A percentile compares a stretch with the other conserved stretches of the same genome.
These are phyloP conservation scores for Odontocerum albicorne DNA, from an alignment of 2,888 invertebrate genomes.

Conservation along the genomic window DNA sequence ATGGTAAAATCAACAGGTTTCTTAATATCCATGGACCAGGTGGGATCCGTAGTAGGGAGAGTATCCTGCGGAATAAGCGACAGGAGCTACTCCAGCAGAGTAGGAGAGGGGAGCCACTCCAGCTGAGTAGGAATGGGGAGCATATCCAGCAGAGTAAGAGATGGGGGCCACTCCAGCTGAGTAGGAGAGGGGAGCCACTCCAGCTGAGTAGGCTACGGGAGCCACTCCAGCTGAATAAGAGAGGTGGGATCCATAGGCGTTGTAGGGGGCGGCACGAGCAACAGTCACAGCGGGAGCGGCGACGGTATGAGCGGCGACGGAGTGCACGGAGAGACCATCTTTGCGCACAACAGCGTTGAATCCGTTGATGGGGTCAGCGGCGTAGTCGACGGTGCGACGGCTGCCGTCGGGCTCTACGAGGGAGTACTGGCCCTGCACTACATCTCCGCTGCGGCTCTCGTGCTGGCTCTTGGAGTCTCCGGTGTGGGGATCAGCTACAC, in stretches of 20 bases:
- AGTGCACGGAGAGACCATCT: constrained; percentile 39
- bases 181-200: constrained; percentile 37
- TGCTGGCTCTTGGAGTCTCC: constrained; percentile 59
- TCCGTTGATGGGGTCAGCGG: constrained; percentile 50
- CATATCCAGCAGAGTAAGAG: constrained; percentile 27
- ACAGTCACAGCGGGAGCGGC: constrained; percentile 15
- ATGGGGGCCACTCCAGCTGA: constrained; percentile 35
- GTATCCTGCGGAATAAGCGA: constrained; percentile 32
- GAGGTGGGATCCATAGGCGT: constrained; percentile 36
- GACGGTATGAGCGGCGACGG: constrained; percentile 26
- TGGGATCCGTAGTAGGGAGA: constrained; percentile 16
- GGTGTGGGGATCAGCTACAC: constrained; percentile 57
- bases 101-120: too few relatives aligned
- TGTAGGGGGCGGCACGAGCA: constrained; percentile 12
- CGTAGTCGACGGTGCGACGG: constrained; percentile 57
- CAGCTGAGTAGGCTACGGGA: constrained; percentile 32
- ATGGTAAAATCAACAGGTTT: too few relatives aligned
- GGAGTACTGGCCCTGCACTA: constrained; percentile 57
- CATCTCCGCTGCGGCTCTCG: constrained; percentile 54
- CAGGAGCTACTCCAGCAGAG: constrained; percentile 32
- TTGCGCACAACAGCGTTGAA: constrained; percentile 45
- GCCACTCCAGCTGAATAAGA: constrained; percentile 27
- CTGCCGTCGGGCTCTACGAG: constrained; percentile 58
- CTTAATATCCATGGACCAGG: constrained; percentile 23
- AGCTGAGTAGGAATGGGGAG: constrained; percentile 30